Conservation (phyloP, 2,113 vertebrate genomes). For the Panurus biarmicus region DNA sequence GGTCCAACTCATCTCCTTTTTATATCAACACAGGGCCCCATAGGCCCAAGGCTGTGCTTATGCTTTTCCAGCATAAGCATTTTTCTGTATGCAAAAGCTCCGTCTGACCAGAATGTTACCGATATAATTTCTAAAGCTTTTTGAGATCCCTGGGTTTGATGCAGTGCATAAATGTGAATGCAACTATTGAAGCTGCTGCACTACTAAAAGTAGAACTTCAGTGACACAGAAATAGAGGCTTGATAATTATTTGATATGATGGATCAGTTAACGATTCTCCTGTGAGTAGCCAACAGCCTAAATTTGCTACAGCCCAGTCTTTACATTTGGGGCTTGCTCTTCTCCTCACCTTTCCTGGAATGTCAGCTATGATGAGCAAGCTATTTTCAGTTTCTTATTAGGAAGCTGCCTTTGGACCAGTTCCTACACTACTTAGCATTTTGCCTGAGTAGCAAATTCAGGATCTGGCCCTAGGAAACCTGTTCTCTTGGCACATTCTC, state of each 20-base stretch:
- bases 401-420: conserved; percentile 48
- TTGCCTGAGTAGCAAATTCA: conserved; percentile 23
- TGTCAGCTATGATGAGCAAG: conserved; percentile 55
- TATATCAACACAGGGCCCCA: conserved; percentile 5
- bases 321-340: not conserved
- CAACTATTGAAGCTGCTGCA: not conserved
- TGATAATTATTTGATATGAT: not conserved
- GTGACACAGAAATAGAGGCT: not conserved
- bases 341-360: conserved; percentile 23
- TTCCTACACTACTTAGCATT: conserved; percentile 48
- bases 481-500: conserved; percentile 14
- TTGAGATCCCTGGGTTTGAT: not conserved
- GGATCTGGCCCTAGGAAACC: conserved; percentile 24
- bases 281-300: not conserved
- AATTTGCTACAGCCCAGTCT: not conserved
- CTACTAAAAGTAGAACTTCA: not conserved
- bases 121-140: not conserved
- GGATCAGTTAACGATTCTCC: not conserved
- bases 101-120: not conserved
- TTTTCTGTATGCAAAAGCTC: not conserved
- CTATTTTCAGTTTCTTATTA: conserved; percentile 55
- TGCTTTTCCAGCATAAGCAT: not conserved
- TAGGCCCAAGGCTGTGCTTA: conserved; percentile 17
- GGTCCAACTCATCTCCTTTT: conserved; percentile 25
- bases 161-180: not conserved